phyloP scores from a whole-genome alignment of 2,797 vertebrate species.

The Argyrosomus regius region DNA sequence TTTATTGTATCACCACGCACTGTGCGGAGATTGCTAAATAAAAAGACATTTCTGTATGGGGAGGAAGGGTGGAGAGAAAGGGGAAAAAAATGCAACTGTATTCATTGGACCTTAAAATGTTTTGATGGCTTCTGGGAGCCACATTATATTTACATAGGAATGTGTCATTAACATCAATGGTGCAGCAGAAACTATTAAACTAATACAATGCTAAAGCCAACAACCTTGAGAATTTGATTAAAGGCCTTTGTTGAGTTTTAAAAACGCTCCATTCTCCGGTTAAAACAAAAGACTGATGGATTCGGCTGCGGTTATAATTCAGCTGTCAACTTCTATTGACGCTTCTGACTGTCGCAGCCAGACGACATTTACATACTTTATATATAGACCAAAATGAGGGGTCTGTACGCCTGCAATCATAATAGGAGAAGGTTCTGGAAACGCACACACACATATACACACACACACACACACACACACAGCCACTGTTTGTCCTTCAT shows the following conservation, averaged over 20 bases:
- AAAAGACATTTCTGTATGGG: conserved; percentile 89
- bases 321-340: conserved; percentile 91
- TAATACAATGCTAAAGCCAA: conserved; percentile 98
- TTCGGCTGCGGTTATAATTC: conserved; percentile 90
- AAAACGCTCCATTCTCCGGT: conserved; percentile 90
- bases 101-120: conserved; percentile 98
- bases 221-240: conserved; percentile 98
- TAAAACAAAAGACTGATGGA: conserved; percentile 91
- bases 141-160: conserved; percentile 96
- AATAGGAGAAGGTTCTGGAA: conserved; percentile 82
- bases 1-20: conserved; percentile 88
- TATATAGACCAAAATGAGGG: conserved; percentile 85
- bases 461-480: conserved; percentile 37
- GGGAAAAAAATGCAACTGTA: conserved; percentile 89
- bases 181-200: conserved; percentile 98
- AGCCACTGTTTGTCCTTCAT: conserved; percentile 87
- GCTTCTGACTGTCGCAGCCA: conserved; percentile 88
- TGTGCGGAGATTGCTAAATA: conserved; percentile 89
- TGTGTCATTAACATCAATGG: conserved; percentile 97
- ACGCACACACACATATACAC: conserved; percentile 47
- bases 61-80: conserved; percentile 55
- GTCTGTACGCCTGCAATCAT: conserved; percentile 83
- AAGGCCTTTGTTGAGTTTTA: conserved; percentile 95
- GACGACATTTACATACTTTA: conserved; percentile 90
- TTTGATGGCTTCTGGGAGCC: conserved; percentile 93